Evolutionary conservation across 2,113 vertebrate species (phyloP).

Genomic region (Thunnus thynnus): DNA sequence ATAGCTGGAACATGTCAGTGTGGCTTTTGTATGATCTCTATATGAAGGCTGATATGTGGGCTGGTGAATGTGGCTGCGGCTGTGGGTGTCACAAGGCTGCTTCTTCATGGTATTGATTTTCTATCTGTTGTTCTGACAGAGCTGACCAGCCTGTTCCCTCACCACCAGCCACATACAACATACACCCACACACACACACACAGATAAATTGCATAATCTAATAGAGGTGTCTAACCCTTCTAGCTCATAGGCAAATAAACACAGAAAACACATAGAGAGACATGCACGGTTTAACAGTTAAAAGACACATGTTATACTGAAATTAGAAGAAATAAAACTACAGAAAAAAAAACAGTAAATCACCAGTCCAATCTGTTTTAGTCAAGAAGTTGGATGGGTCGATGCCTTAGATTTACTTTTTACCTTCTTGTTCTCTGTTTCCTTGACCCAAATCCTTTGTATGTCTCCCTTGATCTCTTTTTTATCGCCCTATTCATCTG

Average conservation of each 20-base stretch:
- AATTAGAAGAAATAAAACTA: not conserved
- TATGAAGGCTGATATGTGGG: slow-evolving; percentile 40
- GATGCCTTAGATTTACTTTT: not conserved
- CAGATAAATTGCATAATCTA: not conserved
- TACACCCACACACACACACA: no score
- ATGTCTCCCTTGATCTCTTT: no score
- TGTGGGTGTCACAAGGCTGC: slow-evolving; percentile 13
- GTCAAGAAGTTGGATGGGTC: not conserved
- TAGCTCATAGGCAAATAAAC: not conserved
- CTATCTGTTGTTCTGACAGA: slow-evolving; percentile 54
- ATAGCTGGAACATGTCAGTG: slow-evolving; percentile 9
- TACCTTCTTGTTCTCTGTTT: not conserved
- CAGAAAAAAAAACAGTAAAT: not conserved
- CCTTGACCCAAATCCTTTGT: not conserved
- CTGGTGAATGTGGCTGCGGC: slow-evolving; percentile 32
- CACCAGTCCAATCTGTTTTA: not conserved
- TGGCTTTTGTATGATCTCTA: slow-evolving; percentile 1
- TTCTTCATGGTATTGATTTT: slow-evolving; percentile 75
- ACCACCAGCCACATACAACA: not conserved
- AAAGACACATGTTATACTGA: no score
- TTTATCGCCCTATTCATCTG: no score
- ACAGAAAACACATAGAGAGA: not conserved
- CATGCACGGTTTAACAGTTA: no score
- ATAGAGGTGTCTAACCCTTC: slow-evolving; percentile 17
- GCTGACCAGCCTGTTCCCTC: slow-evolving; percentile 16